Evolutionary conservation across 2,113 vertebrate genomes (phyloP).

Genomic region (Galemys pyrenaicus): DNA sequence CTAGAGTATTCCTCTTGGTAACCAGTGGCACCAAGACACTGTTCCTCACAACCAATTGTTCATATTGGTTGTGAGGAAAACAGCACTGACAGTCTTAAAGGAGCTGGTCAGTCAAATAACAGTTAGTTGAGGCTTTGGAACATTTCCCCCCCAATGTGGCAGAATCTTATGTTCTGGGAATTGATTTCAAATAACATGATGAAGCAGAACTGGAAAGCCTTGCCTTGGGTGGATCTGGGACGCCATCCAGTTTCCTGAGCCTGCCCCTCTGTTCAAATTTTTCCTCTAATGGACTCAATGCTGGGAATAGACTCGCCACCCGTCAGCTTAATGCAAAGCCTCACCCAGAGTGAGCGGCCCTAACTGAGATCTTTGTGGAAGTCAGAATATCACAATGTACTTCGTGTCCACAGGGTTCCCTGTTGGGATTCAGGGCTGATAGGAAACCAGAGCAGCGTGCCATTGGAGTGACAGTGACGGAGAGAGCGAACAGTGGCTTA

Average conservation of each 20-base stretch:
- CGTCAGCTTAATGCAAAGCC: neutral
- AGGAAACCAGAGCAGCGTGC: slow-evolving; percentile 6
- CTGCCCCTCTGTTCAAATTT: neutral
- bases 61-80: neutral
- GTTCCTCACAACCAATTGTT: neutral
- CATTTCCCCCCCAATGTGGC: neutral
- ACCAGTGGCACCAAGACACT: neutral
- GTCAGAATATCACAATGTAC: neutral
- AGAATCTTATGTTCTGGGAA: slow-evolving; percentile 36
- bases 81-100: neutral
- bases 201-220: slow-evolving; percentile 29
- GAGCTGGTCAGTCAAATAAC: neutral
- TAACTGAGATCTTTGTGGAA: neutral
- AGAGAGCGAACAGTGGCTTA: neutral
- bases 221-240: slow-evolving; percentile 16
- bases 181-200: slow-evolving; percentile 48
- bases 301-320: neutral
- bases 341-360: neutral
- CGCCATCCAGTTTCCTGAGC: neutral
- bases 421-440: neutral
- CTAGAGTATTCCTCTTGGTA: neutral
- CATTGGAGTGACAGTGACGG: neutral
- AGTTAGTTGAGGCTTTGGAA: neutral
- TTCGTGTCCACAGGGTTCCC: slow-evolving; percentile 25
- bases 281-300: neutral